Evolutionary conservation across 37 sponge, comb jelly and placozoan species (phyloP).

Genomic region (Crambe crambe): DNA sequence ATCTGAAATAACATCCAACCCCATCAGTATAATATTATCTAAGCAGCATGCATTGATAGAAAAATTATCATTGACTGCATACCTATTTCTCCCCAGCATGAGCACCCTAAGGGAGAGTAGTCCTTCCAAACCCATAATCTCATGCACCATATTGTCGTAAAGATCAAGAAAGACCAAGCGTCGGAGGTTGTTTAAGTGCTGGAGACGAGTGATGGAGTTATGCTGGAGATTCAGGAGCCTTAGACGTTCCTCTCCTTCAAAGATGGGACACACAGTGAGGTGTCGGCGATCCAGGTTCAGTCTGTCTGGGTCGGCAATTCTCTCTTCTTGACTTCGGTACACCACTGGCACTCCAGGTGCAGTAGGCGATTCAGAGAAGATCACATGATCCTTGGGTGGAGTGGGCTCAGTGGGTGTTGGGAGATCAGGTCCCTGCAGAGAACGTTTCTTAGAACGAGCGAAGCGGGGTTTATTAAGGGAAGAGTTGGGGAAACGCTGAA

Average conservation of each 20-base stretch:
- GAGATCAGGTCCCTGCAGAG: not conserved
- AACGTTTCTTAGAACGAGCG: not conserved
- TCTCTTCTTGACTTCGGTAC: constrained; percentile 83
- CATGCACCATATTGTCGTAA: constrained; percentile 92
- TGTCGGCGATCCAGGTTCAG: constrained; percentile 89
- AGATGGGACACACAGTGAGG: constrained; percentile 80
- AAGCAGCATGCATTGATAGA: no score
- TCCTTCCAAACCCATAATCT: constrained; percentile 81
- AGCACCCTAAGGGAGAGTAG: constrained; percentile 90
- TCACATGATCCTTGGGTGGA: constrained; percentile 15
- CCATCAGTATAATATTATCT: no score
- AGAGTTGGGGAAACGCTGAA: constrained; percentile 5
- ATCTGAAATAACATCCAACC: no score
- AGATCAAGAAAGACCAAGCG: constrained; percentile 95
- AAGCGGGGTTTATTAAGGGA: constrained; percentile 1
- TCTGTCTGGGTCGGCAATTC: constrained; percentile 80
- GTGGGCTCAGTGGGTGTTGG: not conserved
- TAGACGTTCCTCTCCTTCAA: constrained; percentile 90
- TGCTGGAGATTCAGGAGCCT: constrained; percentile 94
- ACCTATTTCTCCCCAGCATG: constrained; percentile 98
- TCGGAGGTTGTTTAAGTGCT: constrained; percentile 68
- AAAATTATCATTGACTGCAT: not conserved
- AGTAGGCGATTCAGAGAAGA: constrained; percentile 42
- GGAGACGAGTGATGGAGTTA: constrained; percentile 84
- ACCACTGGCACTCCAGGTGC: constrained; percentile 78